Evolutionary conservation across 2,888 invertebrate genomes (phyloP).

Genomic region (Heteromyza rotundicornis): DNA sequence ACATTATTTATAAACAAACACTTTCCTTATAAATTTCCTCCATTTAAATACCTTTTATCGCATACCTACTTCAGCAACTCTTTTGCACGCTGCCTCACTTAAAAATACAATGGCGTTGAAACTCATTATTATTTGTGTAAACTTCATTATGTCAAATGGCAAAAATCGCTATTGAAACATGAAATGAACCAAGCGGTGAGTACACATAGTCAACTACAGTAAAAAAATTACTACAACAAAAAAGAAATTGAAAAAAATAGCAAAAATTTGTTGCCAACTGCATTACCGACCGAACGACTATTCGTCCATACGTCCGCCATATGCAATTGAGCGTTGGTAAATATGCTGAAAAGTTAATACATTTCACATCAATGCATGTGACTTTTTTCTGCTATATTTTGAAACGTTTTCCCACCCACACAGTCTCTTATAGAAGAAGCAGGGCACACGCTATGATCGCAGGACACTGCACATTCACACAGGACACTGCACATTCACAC

Average conservation of each 20-base stretch:
- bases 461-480: conserved; percentile 23
- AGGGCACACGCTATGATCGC: conserved; percentile 3
- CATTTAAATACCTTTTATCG: too few species aligned
- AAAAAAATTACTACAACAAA: background rate
- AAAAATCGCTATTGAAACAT: conserved; percentile 12
- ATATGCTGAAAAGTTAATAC: conserved; percentile 59
- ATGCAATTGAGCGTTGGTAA: conserved; percentile 51
- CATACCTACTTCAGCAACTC: too few species aligned
- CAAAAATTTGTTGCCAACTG: background rate
- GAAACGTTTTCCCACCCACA: conserved; percentile 4
- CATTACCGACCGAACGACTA: background rate
- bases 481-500: background rate
- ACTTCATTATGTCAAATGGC: conserved; percentile 29
- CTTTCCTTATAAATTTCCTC: too few species aligned
- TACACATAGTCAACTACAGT: background rate
- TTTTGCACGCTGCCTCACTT: too few species aligned
- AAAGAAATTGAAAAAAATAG: background rate
- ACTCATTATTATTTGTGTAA: conserved; percentile 26
- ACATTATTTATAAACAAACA: too few species aligned
- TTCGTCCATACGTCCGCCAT: conserved; percentile 26
- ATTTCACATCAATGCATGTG: conserved; percentile 55
- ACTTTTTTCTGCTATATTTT: conserved; percentile 18
- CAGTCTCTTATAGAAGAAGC: background rate
- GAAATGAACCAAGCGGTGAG: background rate
- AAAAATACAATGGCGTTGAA: background rate